A percentile compares a stretch with the other conserved stretches of the same genome.
These are phyloP conservation scores for Antitype chi DNA, from an alignment of 2,888 invertebrate species.

Conservation along the genomic window DNA sequence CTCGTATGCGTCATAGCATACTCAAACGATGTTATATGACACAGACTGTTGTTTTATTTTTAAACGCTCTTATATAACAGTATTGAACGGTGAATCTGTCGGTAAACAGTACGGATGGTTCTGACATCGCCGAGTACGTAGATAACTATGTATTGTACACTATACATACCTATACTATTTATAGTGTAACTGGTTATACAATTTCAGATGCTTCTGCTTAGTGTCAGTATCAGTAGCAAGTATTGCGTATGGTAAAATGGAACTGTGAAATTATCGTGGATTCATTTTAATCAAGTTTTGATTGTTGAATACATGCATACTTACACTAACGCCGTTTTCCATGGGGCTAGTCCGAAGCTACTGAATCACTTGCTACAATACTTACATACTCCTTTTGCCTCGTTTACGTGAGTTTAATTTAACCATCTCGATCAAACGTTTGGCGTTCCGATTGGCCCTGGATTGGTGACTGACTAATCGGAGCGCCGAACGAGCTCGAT, in stretches of 20 bases:
- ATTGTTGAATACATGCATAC: too few relatives aligned
- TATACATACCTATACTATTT: neutral
- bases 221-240: neutral
- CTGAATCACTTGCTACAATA: too few relatives aligned
- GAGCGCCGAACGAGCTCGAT: too few relatives aligned
- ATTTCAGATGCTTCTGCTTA: neutral
- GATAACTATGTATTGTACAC: neutral
- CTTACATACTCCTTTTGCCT: too few relatives aligned
- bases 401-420: too few relatives aligned
- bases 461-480: too few relatives aligned
- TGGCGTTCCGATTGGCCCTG: too few relatives aligned
- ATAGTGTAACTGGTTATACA: neutral
- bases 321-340: too few relatives aligned
- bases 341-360: too few relatives aligned
- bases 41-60: slow-evolving; percentile 20
- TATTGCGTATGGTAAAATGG: neutral
- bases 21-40: slow-evolving; percentile 12
- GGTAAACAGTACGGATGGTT: slow-evolving; percentile 13
- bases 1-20: neutral
- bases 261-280: too few relatives aligned
- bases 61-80: slow-evolving; percentile 20
- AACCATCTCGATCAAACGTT: too few relatives aligned
- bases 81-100: slow-evolving; percentile 22
- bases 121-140: neutral
- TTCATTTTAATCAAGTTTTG: too few relatives aligned